A percentile compares a stretch with the other conserved stretches of the same genome.
These are phyloP conservation scores for Xestia xanthographa DNA, from an alignment of 2,888 invertebrate genomes.

Conservation along the genomic window DNA sequence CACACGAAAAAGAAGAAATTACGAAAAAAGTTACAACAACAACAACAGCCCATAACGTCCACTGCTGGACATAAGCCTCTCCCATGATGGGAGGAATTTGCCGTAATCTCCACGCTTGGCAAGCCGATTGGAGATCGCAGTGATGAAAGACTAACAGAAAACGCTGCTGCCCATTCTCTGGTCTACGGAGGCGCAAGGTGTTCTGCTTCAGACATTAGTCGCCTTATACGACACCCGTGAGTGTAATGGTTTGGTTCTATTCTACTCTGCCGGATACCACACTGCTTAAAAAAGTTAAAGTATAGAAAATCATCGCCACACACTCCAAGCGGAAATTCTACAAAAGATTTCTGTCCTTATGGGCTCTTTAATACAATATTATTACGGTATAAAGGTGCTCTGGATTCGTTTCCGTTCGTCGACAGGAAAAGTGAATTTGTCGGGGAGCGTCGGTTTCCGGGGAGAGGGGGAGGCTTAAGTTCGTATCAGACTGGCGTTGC, in stretches of 20 bases:
- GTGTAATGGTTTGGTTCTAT: too few relatives aligned
- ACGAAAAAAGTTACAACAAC: neutral
- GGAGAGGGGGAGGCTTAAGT: slow-evolving; percentile 32
- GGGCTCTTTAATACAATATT: slow-evolving; percentile 75
- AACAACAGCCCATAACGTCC: too few relatives aligned
- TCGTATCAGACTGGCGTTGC: slow-evolving; percentile 19
- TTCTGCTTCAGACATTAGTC: too few relatives aligned
- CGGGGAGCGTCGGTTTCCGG: slow-evolving; percentile 70
- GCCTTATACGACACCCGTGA: too few relatives aligned
- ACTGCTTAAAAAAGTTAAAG: neutral
- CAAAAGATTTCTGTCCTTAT: slow-evolving; percentile 70
- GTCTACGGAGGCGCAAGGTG: too few relatives aligned
- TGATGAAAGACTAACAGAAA: too few relatives aligned
- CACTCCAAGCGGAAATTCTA: slow-evolving; percentile 48
- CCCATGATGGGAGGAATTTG: too few relatives aligned
- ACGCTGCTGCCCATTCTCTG: too few relatives aligned
- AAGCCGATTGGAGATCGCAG: too few relatives aligned
- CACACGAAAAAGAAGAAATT: neutral
- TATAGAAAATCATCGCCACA: slow-evolving; percentile 49
- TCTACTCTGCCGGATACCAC: too few relatives aligned
- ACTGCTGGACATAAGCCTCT: too few relatives aligned
- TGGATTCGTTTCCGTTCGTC: slow-evolving; percentile 76
- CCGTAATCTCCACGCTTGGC: too few relatives aligned
- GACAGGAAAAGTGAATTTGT: slow-evolving; percentile 84
- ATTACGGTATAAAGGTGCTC: slow-evolving; percentile 75